Conservation (phyloP, 64 coral and sea anemone species). For the Montipora efflorescens region DNA sequence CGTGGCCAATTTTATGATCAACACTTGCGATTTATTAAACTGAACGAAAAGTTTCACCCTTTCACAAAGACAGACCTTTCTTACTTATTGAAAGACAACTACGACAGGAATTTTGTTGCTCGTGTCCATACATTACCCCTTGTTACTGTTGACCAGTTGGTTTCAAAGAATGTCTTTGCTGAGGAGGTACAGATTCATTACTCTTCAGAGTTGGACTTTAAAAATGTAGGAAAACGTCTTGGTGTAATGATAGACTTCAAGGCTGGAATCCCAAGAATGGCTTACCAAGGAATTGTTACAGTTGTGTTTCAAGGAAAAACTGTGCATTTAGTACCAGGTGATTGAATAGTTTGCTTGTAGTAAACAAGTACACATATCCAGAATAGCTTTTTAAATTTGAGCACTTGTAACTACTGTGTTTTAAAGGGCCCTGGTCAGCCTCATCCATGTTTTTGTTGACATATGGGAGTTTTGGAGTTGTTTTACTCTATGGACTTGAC, state of each 20-base stretch:
- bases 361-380: too few relatives aligned
- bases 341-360: background rate
- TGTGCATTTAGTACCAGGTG: constrained; percentile 65
- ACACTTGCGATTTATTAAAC: constrained; percentile 89
- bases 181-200: constrained; percentile 86
- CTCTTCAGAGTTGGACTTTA: constrained; percentile 70
- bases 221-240: constrained; percentile 57
- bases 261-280: constrained; percentile 85
- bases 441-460: too few relatives aligned
- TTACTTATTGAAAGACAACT: constrained; percentile 92
- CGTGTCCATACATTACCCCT: constrained; percentile 64
- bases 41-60: constrained; percentile 86
- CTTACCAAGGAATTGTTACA: constrained; percentile 88
- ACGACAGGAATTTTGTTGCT: constrained; percentile 75
- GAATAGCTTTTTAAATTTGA: background rate
- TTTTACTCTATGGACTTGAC: too few relatives aligned
- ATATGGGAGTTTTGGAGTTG: too few relatives aligned
- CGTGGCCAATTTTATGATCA: constrained; percentile 97
- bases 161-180: background rate
- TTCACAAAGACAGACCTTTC: constrained; percentile 89
- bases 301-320: constrained; percentile 67
- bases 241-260: constrained; percentile 95
- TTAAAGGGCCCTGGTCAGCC: too few relatives aligned
- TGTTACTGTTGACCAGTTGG: constrained; percentile 62
- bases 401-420: too few relatives aligned